A percentile compares a stretch with the other conserved stretches of the same genome.
phyloP scores from a whole-genome alignment of 2,797 vertebrate genomes.

The Halcyon leucocephala region DNA sequence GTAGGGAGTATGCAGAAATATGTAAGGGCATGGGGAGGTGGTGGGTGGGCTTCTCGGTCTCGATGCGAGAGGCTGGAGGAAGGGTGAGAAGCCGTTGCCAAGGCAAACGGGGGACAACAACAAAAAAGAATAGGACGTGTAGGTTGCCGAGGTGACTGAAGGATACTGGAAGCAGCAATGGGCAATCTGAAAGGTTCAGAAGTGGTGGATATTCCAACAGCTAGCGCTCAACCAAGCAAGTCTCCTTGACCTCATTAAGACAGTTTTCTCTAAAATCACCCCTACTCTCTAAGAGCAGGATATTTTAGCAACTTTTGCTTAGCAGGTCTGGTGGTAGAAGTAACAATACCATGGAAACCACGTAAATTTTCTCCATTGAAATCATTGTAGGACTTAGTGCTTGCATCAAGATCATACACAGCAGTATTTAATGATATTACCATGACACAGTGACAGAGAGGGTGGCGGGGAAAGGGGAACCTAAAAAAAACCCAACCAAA shows the following conservation, averaged over 20 bases:
- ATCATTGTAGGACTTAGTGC: not conserved
- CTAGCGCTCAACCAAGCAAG: not conserved
- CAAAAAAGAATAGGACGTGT: not conserved
- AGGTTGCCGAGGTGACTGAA: not conserved
- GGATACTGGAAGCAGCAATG: not conserved
- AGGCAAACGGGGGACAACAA: not conserved
- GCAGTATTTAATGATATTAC: not conserved
- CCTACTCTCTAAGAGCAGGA: not conserved
- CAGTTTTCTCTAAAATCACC: not conserved
- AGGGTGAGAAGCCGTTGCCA: not conserved
- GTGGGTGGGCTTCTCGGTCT: not conserved
- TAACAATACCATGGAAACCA: not conserved
- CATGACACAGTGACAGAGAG: not conserved
- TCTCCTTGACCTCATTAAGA: not conserved
- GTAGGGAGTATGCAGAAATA: not conserved
- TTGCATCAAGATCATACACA: not conserved
- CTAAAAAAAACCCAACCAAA: not conserved
- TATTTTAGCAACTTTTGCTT: not conserved
- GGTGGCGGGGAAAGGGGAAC: not conserved
- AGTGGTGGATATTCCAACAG: not conserved
- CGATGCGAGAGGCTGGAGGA: rapidly evolving
- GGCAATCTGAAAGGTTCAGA: not conserved
- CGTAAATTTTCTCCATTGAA: not conserved
- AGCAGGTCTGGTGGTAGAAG: not conserved
- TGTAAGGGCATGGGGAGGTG: not conserved